Conservation (phyloP, 2,888 invertebrate species). For the Philhelius pedissequus region DNA sequence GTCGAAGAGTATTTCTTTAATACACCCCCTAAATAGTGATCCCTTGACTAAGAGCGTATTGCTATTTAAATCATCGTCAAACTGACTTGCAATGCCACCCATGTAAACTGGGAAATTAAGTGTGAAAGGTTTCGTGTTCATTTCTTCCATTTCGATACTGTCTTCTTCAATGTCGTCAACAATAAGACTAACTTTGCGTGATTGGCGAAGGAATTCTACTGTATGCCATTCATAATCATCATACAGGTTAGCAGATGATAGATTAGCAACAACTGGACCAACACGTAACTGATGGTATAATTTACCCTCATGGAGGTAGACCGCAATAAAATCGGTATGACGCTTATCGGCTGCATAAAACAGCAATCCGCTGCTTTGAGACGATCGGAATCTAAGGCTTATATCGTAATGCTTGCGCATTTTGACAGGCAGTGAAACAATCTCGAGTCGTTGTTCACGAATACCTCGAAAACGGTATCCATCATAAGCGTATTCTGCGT, state of each 20-base stretch:
- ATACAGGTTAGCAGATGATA: slow-evolving; percentile 82
- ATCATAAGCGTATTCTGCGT: slow-evolving; percentile 74
- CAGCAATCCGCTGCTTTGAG: slow-evolving; percentile 87
- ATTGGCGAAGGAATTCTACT: slow-evolving; percentile 84
- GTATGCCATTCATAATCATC: slow-evolving; percentile 91
- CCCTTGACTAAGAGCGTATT: slow-evolving; percentile 72
- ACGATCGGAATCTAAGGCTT: slow-evolving; percentile 87
- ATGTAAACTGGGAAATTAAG: slow-evolving; percentile 87
- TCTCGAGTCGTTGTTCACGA: slow-evolving; percentile 86
- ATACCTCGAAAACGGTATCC: slow-evolving; percentile 79
- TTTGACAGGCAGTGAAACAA: slow-evolving; percentile 82
- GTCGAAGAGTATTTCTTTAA: slow-evolving; percentile 87
- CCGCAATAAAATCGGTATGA: slow-evolving; percentile 85
- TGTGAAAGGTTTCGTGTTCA: slow-evolving; percentile 80
- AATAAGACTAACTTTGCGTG: slow-evolving; percentile 81
- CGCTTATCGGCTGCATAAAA: slow-evolving; percentile 87
- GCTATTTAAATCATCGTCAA: slow-evolving; percentile 79
- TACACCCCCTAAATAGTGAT: slow-evolving; percentile 90
- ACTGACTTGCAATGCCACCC: slow-evolving; percentile 85
- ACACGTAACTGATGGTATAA: slow-evolving; percentile 83
- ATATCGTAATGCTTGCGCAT: slow-evolving; percentile 85
- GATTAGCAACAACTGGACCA: slow-evolving; percentile 82
- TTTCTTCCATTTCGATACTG: slow-evolving; percentile 81
- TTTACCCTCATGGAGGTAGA: slow-evolving; percentile 88
- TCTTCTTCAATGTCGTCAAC: slow-evolving; percentile 72